These are phyloP conservation scores for Proteles cristata DNA, from an alignment of 2,113 vertebrate species.

Conservation along the genomic window DNA sequence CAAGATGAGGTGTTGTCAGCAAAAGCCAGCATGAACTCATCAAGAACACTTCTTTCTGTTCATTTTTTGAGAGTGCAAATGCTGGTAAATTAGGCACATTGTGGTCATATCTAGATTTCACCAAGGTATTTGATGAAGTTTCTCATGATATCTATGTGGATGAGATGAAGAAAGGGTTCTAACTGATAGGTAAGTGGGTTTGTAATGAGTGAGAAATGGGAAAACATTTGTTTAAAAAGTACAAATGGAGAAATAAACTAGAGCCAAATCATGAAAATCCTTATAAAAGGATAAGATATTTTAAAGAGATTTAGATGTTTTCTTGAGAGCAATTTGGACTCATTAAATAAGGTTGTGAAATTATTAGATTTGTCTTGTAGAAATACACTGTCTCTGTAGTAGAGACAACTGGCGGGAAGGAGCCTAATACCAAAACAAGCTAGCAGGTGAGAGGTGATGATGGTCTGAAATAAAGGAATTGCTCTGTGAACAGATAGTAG, in stretches of 20 bases:
- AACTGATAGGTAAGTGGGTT: not conserved
- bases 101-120: not conserved
- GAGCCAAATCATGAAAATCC: constrained; percentile 16
- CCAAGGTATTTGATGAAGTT: not conserved
- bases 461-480: not conserved
- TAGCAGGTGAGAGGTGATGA: not conserved
- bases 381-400: not conserved
- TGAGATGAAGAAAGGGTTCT: not conserved
- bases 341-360: not conserved
- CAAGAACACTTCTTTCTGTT: not conserved
- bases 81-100: not conserved
- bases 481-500: not conserved
- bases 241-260: constrained; percentile 4
- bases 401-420: not conserved
- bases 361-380: not conserved
- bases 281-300: not conserved
- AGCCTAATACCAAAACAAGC: not conserved
- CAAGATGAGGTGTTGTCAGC: not conserved
- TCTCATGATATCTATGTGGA: not conserved
- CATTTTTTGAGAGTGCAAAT: not conserved
- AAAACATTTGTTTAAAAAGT: not conserved
- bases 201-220: not conserved
- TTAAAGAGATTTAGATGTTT: not conserved
- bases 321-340: not conserved
- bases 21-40: not conserved